Evolutionary conservation across 2,888 invertebrate species (phyloP), one percentile per base, ranked within the genome.

Genomic region (Chrysolina haemoptera): DNA sequence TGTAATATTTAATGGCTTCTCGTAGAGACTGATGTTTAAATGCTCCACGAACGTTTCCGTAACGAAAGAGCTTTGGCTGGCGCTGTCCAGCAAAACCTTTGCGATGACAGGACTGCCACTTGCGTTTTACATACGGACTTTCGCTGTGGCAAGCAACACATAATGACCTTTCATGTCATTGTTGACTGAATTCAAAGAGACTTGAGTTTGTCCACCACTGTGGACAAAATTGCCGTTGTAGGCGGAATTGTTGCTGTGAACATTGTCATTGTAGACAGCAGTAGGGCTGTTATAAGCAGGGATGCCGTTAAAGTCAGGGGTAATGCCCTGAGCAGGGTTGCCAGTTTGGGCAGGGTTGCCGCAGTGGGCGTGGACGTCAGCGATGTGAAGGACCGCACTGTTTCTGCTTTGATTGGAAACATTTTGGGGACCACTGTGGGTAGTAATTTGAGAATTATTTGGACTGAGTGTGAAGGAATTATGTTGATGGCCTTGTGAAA

Each of bases 161-260:
- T 55, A 55, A 55, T 55, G 55, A 55, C 55, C 55, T n/a, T 55
- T 10, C 18, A 9, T 55, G 12, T 55, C 55, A 55, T 55, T n/a
- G 20, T n/a, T 55, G 18, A 55, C 55, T 55, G 55, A 55, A 55
- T 55, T 55, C n/a, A 55, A 55, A 10, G 55, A 14, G 55, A 55
- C 55, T 55, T 55, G n/a, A n/a, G 55, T 55, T 55, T 55, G 55
- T 55, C 20, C 55, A 55, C n/a, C 55, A 55, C 55, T 55, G n/a
- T 55, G 55, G 16, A 55, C 55, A 20, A 22, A 10, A 55, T 55
- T 55, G 10, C 55, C 55, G 55, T 55, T 55, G 55, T 55, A 55
- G 55, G 55, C 55, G 20, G 20, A 22, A 9, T 22, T 20, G 55
- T 9, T 55, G 20, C 16, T n/a, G 20, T 22, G 20, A 10, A 55